Conservation (phyloP, 2,113 vertebrate species). For the Acrocephalus arundinaceus region DNA sequence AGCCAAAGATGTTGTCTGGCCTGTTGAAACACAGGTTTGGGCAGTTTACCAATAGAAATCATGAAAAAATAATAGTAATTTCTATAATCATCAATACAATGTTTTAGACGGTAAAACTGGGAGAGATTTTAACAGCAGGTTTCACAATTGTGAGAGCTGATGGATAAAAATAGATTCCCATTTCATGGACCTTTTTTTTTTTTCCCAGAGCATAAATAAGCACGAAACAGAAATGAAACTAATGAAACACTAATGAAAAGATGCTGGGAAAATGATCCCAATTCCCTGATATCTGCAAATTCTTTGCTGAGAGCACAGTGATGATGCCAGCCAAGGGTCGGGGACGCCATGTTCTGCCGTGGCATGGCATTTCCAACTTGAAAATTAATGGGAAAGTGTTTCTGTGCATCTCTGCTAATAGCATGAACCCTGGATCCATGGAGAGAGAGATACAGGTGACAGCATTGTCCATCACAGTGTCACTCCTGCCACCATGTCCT, state of each 20-base stretch:
- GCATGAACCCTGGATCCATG: background rate
- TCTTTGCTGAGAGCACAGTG: background rate
- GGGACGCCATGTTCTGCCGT: rapidly evolving
- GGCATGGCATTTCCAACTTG: rapidly evolving
- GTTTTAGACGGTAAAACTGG: background rate
- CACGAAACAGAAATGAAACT: background rate
- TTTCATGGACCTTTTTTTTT: background rate
- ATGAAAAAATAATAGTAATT: background rate
- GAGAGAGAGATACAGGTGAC: background rate
- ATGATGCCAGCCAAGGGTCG: background rate
- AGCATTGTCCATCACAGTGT: background rate
- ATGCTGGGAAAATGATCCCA: background rate
- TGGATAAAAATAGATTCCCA: background rate
- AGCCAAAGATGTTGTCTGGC: background rate
- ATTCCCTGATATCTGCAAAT: background rate
- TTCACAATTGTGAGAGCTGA: background rate
- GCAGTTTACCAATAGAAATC: background rate
- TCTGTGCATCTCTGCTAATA: background rate
- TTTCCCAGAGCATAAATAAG: background rate
- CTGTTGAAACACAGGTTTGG: background rate
- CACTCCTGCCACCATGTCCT: background rate
- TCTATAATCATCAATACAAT: background rate
- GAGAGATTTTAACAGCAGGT: background rate
- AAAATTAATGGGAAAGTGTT: background rate
- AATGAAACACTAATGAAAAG: background rate